Percentiles rank a stretch among this genome's conserved stretches.
Conservation (phyloP, 2,797 vertebrate genomes). For the Erethizon dorsatum region DNA sequence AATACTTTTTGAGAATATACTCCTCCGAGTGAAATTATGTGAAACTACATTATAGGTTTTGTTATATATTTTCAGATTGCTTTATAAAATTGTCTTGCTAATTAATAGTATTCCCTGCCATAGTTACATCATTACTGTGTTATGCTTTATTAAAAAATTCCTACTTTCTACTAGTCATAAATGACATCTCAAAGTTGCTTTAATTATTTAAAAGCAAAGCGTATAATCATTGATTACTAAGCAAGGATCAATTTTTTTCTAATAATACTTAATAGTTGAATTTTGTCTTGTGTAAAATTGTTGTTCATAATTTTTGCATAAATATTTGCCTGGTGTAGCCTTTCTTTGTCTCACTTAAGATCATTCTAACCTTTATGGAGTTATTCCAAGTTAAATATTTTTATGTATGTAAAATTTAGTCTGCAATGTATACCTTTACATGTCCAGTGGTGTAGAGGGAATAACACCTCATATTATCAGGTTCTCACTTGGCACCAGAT, state of each 20-base stretch:
- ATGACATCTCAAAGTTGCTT: neutral
- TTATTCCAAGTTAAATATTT: constrained; percentile 67
- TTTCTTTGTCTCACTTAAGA: neutral
- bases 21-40: neutral
- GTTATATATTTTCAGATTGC: constrained; percentile 23
- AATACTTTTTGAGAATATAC: neutral
- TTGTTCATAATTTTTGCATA: neutral
- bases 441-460: neutral
- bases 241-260: constrained; percentile 15
- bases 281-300: neutral
- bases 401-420: constrained; percentile 20
- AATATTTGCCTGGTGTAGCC: neutral
- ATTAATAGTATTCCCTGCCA: neutral
- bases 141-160: neutral
- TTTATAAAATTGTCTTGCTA: constrained; percentile 50
- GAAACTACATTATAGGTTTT: constrained; percentile 8
- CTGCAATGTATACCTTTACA: neutral
- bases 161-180: neutral
- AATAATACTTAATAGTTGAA: neutral
- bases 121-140: neutral
- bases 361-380: constrained; percentile 8
- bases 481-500: constrained; percentile 35
- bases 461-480: neutral
- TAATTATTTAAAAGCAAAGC: neutral
- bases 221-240: neutral